Conservation (phyloP, 2,113 vertebrate genomes). For the Aramus guarauna region DNA sequence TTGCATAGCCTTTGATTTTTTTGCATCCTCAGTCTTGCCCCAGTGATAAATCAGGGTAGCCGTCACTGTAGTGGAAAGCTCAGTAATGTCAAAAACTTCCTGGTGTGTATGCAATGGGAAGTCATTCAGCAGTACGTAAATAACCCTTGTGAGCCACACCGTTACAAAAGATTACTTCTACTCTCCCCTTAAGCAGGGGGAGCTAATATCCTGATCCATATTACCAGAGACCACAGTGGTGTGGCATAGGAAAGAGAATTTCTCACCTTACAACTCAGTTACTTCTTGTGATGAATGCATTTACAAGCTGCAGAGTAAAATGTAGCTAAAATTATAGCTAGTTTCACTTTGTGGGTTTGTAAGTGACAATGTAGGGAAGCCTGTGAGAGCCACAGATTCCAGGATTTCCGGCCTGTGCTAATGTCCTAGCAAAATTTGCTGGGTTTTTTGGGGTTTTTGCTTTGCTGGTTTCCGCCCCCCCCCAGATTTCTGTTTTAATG, state of each 20-base stretch:
- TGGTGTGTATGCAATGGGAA: slow-evolving; percentile 40
- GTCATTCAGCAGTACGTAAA: slow-evolving; percentile 41
- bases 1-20: neutral
- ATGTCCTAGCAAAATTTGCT: neutral
- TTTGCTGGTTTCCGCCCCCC: too few relatives aligned
- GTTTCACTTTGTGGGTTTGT: neutral
- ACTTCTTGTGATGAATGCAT: neutral
- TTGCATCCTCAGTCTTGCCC: neutral
- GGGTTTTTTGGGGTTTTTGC: too few relatives aligned
- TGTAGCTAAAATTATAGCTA: neutral
- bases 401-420: neutral
- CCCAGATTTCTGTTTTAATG: neutral
- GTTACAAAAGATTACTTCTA: neutral
- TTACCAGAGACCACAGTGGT: neutral
- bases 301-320: neutral
- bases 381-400: neutral
- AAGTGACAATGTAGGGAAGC: neutral
- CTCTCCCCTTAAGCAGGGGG: neutral
- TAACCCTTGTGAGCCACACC: neutral
- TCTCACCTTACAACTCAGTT: neutral
- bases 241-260: neutral
- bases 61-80: neutral
- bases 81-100: slow-evolving; percentile 42
- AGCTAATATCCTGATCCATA: neutral
- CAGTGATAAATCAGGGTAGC: slow-evolving; percentile 16